phyloP scores from a whole-genome alignment of 2,113 vertebrate species.

The Callipepla californica region DNA sequence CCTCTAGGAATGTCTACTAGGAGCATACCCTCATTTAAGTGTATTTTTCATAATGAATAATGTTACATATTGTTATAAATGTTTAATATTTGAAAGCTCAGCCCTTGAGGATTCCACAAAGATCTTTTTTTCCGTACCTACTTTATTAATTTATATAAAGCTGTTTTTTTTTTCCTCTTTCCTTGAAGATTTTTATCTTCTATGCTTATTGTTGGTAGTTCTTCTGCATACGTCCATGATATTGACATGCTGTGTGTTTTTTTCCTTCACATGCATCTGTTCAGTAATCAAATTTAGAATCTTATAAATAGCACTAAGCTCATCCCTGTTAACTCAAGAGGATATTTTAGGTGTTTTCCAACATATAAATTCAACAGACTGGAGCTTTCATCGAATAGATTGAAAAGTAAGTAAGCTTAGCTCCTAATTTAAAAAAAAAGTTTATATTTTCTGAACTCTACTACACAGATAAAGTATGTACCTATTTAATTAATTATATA shows the following conservation, averaged over 20 bases:
- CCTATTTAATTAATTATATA: neutral
- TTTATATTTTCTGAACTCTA: neutral
- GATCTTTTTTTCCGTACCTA: neutral
- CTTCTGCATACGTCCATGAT: neutral
- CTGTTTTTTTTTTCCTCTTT: neutral
- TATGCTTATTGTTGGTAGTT: conserved; percentile 26
- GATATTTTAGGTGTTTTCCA: conserved; percentile 58
- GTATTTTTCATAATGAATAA: neutral
- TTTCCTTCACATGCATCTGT: conserved; percentile 67
- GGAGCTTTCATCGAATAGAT: conserved; percentile 34
- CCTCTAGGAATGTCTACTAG: neutral
- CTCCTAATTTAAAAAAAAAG: conserved; percentile 10
- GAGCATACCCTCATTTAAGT: neutral
- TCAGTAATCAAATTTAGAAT: conserved; percentile 80
- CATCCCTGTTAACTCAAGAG: conserved; percentile 47
- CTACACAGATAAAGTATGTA: neutral
- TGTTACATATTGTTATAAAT: neutral
- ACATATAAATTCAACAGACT: conserved; percentile 41
- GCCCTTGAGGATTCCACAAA: neutral
- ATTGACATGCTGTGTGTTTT: neutral
- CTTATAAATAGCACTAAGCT: conserved; percentile 74
- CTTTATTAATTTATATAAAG: too few relatives aligned
- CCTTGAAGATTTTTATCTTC: neutral
- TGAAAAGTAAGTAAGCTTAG: conserved; percentile 72
- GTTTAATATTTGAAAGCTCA: neutral